A percentile compares a stretch with the other conserved stretches of the same genome.
These are phyloP conservation scores for Pampus argenteus DNA, from an alignment of 2,797 vertebrate genomes.

Conservation along the genomic window DNA sequence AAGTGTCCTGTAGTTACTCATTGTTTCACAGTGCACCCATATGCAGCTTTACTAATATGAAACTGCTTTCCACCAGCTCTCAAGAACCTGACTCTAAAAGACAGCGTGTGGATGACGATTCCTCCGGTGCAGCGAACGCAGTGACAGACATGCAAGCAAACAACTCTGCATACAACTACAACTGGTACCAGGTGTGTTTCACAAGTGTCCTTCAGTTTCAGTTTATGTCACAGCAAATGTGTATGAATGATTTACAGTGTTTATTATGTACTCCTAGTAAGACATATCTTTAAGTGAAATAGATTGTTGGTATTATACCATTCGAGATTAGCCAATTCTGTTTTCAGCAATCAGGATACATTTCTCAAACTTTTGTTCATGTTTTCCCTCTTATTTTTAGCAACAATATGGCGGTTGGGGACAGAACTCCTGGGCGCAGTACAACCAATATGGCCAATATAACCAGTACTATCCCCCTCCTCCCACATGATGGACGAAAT, in stretches of 20 bases:
- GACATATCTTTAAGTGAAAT: not conserved
- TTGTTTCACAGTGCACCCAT: not conserved
- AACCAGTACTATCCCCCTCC: constrained; percentile 98
- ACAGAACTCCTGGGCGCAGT: constrained; percentile 94
- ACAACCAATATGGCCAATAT: constrained; percentile 87
- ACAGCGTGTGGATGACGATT: constrained; percentile 88
- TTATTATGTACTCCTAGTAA: not conserved
- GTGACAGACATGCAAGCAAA: constrained; percentile 90
- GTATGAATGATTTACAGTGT: not conserved
- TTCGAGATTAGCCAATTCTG: accelerated
- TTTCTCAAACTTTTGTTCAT: accelerated
- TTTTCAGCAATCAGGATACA: not conserved
- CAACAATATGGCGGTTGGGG: constrained; percentile 91
- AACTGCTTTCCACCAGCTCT: constrained; percentile 78
- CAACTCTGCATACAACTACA: constrained; percentile 95
- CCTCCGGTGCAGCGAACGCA: constrained; percentile 78
- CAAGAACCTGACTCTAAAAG: constrained; percentile 94
- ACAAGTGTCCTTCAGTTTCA: not conserved
- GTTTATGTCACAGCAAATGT: not conserved
- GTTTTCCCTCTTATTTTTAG: constrained; percentile 33
- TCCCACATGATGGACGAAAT: constrained; percentile 88
- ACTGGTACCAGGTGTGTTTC: constrained; percentile 95
- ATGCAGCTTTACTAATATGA: constrained; percentile 2
- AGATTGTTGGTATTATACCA: not conserved
- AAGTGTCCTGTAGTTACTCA: not conserved